Conservation (phyloP, 2,797 vertebrate species). For the Menidia menidia region DNA sequence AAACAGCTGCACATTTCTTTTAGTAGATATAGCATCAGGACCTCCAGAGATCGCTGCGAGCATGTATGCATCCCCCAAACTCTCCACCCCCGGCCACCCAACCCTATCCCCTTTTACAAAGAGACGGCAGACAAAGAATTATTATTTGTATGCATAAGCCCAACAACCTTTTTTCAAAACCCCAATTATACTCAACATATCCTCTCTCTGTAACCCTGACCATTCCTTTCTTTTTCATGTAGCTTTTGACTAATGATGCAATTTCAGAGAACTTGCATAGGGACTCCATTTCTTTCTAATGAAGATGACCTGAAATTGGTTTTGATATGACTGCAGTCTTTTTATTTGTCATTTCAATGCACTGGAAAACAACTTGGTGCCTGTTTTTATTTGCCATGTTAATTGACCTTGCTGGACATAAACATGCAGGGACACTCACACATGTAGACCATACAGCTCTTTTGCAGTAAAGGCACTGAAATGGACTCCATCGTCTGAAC, state of each 20-base stretch:
- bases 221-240: background rate
- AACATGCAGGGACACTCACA: background rate
- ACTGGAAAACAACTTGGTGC: background rate
- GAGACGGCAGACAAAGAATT: no score
- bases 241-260: background rate
- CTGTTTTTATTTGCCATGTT: slow-evolving; percentile 4
- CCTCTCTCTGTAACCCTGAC: background rate
- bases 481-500: background rate
- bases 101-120: no score
- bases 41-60: no score
- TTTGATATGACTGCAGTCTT: background rate
- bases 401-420: slow-evolving; percentile 5
- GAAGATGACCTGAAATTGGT: slow-evolving; percentile 10
- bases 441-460: background rate
- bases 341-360: slow-evolving; percentile 6
- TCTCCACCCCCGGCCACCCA: no score
- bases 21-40: no score
- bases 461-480: slow-evolving; percentile 6
- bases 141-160: no score
- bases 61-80: no score
- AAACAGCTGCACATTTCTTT: no score
- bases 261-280: slow-evolving; percentile 3
- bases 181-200: background rate
- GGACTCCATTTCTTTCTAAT: background rate
- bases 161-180: no score